These are phyloP conservation scores for Calyptomena viridis DNA, from an alignment of 2,113 vertebrate species.

Conservation along the genomic window DNA sequence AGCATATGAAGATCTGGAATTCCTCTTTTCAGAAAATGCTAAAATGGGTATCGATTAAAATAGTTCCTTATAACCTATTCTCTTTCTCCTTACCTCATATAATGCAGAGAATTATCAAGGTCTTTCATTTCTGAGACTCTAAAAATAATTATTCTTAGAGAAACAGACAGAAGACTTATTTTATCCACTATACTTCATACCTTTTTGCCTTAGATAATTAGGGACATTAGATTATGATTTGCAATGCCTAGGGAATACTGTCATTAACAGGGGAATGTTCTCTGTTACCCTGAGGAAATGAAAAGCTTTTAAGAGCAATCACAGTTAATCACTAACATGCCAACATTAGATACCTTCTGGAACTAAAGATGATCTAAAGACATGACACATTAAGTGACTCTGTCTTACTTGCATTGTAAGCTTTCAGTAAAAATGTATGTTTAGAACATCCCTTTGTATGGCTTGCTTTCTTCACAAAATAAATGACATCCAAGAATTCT, in stretches of 20 bases:
- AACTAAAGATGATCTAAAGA: neutral
- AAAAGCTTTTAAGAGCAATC: slow-evolving; percentile 54
- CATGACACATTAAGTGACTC: neutral
- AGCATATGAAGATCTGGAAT: neutral
- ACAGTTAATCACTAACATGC: slow-evolving; percentile 29
- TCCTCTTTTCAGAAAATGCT: neutral
- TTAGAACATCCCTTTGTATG: neutral
- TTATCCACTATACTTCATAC: neutral
- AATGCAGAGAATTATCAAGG: neutral
- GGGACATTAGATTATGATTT: slow-evolving; percentile 7
- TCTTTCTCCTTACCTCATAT: neutral
- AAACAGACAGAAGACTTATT: neutral
- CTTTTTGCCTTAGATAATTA: slow-evolving; percentile 26
- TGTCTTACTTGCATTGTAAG: neutral
- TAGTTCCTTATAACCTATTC: neutral
- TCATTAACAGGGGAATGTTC: slow-evolving; percentile 37
- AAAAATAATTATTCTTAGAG: neutral
- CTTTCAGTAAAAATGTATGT: neutral
- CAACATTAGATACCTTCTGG: neutral
- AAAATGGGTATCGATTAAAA: neutral
- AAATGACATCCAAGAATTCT: neutral
- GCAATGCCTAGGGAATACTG: neutral
- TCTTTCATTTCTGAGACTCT: neutral
- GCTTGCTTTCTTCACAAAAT: neutral
- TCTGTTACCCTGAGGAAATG: slow-evolving; percentile 27